Base-by-base conservation (phyloP, 2,113 vertebrate species). In the Gymnobelideus leadbeateri region DNA sequence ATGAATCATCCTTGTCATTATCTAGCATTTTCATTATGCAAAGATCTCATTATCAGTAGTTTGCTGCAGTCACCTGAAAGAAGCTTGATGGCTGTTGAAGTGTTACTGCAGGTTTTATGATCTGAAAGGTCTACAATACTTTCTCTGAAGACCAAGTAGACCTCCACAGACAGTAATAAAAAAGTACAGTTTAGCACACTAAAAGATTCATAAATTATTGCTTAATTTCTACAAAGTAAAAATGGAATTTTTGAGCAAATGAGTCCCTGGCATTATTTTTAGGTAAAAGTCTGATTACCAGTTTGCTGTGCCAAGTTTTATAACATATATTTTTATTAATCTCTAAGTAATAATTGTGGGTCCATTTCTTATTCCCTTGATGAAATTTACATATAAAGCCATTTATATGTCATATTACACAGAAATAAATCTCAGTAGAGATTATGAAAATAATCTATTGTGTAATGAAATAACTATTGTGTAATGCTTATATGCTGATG, bases 21-120 rank as follows among this genome's bases (percentile, higher is more conserved):
- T 43, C 68, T 43, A 84, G 68, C 68, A 84, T 43, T 84, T 77
- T 84, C n/a, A 84, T 84, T 84, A 84, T 84, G 68, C 68, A 84
- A 84, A 84, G 68, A n/a, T 84, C 68, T 84, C 68, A 84, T 84
- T 84, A 84, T 84, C 68, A 43, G n/a, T 84, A 84, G 68, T 84
- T 84, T 84, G 43, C 68, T 84, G 68, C 68, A 84, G 68, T 43
- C n/a, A 84, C 68, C 68, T 84, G 68, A 84, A 84, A 84, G 68
- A 84, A 84, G 19, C n/a, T 84, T 43, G 68, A 84, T 84, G n/a
- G 19, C 7, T 84, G n/a, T 84, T 84, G 68, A 84, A 84, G 68
- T 43, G 68, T 43, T 84, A 84, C 68, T 43, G n/a, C 19, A 43
- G 68, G n/a, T 84, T 84, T 84, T 84, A 84, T 84, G 68, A 84